Percentiles rank a stretch among this genome's conserved stretches.
These are phyloP conservation scores for Eueides isabella DNA, from an alignment of 1,140 invertebrate genomes.

Conservation along the genomic window DNA sequence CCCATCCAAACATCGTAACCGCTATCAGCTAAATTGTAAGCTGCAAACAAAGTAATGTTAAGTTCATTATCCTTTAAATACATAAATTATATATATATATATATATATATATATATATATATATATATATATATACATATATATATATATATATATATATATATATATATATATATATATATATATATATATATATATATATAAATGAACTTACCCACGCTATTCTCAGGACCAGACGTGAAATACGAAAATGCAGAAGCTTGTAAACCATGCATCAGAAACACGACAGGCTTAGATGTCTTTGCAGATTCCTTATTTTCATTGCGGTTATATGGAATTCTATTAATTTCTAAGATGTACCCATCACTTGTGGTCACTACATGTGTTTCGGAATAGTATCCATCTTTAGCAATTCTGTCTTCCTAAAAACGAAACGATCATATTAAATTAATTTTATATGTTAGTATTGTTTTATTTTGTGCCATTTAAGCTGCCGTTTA, in stretches of 20 bases:
- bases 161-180: too few species aligned
- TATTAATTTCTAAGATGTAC: conserved; percentile 47
- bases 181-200: too few species aligned
- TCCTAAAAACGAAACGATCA: conserved; percentile 22
- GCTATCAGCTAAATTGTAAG: conserved; percentile 86
- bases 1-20: conserved; percentile 90
- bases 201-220: conserved; percentile 51
- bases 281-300: conserved; percentile 69
- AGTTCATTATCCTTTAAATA: not conserved
- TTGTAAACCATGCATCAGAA: conserved; percentile 86
- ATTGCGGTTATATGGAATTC: conserved; percentile 36
- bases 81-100: too few species aligned
- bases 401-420: conserved; percentile 33
- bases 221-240: conserved; percentile 44
- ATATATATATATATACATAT: too few species aligned
- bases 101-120: too few species aligned
- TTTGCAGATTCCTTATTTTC: not conserved
- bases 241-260: conserved; percentile 84
- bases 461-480: too few species aligned
- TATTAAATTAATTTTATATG: not conserved
- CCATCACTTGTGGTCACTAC: conserved; percentile 46
- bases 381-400: conserved; percentile 40
- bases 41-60: conserved; percentile 58
- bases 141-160: too few species aligned
- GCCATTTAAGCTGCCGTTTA: too few species aligned